phyloP scores from a whole-genome alignment of 2,888 invertebrate genomes.

The Mesodorylaimus sp. region DNA sequence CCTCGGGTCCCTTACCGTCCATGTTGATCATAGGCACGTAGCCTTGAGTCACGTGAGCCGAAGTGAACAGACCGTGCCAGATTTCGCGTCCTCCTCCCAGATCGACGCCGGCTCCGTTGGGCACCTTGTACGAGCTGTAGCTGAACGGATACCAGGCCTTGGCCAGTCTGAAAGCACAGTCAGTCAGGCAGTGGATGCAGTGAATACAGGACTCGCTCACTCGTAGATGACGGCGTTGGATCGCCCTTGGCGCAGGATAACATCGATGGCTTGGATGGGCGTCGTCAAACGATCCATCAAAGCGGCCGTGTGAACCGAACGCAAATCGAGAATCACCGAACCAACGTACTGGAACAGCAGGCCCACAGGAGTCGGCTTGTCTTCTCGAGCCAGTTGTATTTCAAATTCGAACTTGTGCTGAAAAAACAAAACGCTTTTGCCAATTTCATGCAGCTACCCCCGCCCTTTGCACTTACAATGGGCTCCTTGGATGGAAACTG shows the following conservation, averaged over 20 bases:
- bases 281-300: conserved; percentile 16
- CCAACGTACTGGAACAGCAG: conserved; percentile 19
- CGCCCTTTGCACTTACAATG: too few species aligned
- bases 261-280: conserved; percentile 11
- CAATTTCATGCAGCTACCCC: too few species aligned
- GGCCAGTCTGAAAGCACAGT: too few species aligned
- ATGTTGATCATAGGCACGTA: conserved; percentile 21
- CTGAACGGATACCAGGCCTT: neutral
- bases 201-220: too few species aligned
- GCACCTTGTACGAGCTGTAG: neutral
- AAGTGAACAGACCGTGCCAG: conserved; percentile 26
- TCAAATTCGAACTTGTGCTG: conserved; percentile 5
- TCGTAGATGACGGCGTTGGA: too few species aligned
- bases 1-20: conserved; percentile 19
- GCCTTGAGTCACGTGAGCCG: conserved; percentile 20
- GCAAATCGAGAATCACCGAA: conserved; percentile 20
- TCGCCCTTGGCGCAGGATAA: conserved; percentile 8
- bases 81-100: conserved; percentile 25
- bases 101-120: conserved; percentile 12
- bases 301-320: conserved; percentile 17
- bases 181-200: too few species aligned
- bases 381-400: conserved; percentile 3
- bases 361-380: conserved; percentile 12
- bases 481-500: too few species aligned
- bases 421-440: too few species aligned